These are phyloP conservation scores for Notoglanidium macrostoma DNA, from an alignment of 2,797 vertebrate species.

Conservation along the genomic window DNA sequence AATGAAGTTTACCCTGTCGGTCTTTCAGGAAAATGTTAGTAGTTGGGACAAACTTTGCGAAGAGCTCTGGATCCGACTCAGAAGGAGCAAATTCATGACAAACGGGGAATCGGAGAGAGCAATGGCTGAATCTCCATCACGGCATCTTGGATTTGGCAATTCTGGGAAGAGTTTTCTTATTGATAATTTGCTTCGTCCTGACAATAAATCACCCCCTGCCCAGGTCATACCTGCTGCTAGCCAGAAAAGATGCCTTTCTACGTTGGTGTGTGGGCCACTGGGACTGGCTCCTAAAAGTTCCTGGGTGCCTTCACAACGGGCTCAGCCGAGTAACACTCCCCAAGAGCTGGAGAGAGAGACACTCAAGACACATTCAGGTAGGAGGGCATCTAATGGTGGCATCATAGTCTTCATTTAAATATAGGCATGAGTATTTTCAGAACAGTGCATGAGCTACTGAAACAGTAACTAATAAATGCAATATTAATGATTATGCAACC, in stretches of 20 bases:
- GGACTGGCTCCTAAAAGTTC: conserved; percentile 69
- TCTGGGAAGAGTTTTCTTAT: conserved; percentile 94
- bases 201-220: conserved; percentile 55
- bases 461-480: background rate
- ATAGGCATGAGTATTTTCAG: background rate
- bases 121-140: conserved; percentile 77
- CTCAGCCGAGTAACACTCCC: conserved; percentile 49
- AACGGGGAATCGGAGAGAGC: conserved; percentile 64
- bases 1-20: conserved; percentile 79
- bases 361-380: conserved; percentile 58
- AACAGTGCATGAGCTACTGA: background rate
- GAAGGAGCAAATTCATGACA: conserved; percentile 28
- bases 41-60: conserved; percentile 35
- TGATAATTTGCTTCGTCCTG: conserved; percentile 83
- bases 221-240: conserved; percentile 63
- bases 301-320: conserved; percentile 68
- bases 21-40: conserved; percentile 57
- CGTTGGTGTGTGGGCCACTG: conserved; percentile 60
- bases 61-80: conserved; percentile 15
- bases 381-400: background rate
- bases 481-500: background rate
- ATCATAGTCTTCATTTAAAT: background rate
- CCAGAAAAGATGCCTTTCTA: conserved; percentile 67
- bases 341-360: conserved; percentile 26
- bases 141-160: conserved; percentile 80